These are phyloP conservation scores for Enteromius mattozi DNA, from an alignment of 2,797 vertebrate species.

Conservation along the genomic window DNA sequence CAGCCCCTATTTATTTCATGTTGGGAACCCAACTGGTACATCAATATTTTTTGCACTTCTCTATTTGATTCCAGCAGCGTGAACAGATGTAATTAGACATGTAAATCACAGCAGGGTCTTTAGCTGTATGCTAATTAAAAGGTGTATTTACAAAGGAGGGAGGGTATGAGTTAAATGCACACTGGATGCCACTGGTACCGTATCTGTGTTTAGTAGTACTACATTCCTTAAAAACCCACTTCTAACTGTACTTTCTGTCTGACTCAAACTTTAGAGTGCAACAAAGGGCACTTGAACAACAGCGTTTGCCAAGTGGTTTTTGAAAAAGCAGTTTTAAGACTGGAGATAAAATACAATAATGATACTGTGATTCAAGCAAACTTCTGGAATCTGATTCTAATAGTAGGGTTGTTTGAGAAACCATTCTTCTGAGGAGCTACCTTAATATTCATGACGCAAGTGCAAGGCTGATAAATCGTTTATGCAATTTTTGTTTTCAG, in stretches of 20 bases:
- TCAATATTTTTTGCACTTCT: conserved; percentile 33
- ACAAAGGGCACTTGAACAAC: background rate
- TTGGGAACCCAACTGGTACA: conserved; percentile 33
- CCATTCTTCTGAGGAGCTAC: background rate
- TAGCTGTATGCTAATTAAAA: conserved; percentile 61
- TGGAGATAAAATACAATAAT: conserved; percentile 10
- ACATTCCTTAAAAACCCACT: background rate
- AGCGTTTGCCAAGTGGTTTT: background rate
- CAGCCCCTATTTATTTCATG: conserved; percentile 30
- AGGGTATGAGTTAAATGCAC: conserved; percentile 44
- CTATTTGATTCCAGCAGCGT: conserved; percentile 34
- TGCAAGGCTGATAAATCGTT: too few relatives aligned
- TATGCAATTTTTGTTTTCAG: background rate
- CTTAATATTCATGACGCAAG: background rate
- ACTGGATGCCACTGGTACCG: conserved; percentile 5
- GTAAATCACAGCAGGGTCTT: conserved; percentile 58
- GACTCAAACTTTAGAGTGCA: conserved; percentile 1
- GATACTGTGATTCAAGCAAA: background rate
- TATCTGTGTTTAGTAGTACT: conserved; percentile 8
- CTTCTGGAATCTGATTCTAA: background rate
- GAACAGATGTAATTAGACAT: conserved; percentile 60
- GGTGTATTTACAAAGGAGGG: conserved; percentile 50
- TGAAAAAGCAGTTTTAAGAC: background rate
- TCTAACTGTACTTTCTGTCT: background rate
- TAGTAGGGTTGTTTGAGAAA: conserved; percentile 4